phyloP scores from a whole-genome alignment of 2,888 invertebrate species.

The Drosophila affinis region DNA sequence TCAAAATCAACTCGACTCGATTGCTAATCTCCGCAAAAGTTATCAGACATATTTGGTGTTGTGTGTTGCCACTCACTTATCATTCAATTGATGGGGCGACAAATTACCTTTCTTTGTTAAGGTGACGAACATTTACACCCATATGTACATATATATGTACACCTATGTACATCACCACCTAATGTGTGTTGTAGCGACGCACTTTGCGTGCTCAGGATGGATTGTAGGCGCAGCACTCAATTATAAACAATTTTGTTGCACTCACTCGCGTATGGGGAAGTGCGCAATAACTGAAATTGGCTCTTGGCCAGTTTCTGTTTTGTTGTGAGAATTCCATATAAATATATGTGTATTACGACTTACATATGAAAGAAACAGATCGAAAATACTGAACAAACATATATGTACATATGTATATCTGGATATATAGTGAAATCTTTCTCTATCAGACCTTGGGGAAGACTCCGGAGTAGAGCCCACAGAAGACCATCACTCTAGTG shows the following conservation, averaged over 20 bases:
- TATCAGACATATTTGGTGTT: background rate
- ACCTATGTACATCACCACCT: background rate
- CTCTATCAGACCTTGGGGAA: background rate
- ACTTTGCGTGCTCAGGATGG: constrained; percentile 2
- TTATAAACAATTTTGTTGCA: constrained; percentile 17
- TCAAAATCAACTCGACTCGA: background rate
- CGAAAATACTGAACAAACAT: background rate
- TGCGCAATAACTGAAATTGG: constrained; percentile 69
- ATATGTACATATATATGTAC: background rate
- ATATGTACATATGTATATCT: too few species aligned
- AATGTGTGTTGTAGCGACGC: constrained; percentile 6
- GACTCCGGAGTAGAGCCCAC: background rate
- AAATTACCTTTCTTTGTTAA: background rate
- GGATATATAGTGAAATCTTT: background rate
- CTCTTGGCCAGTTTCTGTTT: constrained; percentile 39
- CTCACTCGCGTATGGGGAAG: constrained; percentile 15
- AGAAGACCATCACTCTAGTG: background rate
- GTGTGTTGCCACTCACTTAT: background rate
- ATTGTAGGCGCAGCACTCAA: background rate
- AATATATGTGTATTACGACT: constrained; percentile 7
- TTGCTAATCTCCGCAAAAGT: background rate
- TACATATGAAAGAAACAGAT: background rate
- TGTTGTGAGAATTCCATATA: constrained; percentile 18
- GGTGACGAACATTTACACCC: background rate
- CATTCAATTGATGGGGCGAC: background rate